These are phyloP conservation scores for Cardiocondyla obscurior DNA, from an alignment of 1,140 invertebrate species.

Conservation along the genomic window DNA sequence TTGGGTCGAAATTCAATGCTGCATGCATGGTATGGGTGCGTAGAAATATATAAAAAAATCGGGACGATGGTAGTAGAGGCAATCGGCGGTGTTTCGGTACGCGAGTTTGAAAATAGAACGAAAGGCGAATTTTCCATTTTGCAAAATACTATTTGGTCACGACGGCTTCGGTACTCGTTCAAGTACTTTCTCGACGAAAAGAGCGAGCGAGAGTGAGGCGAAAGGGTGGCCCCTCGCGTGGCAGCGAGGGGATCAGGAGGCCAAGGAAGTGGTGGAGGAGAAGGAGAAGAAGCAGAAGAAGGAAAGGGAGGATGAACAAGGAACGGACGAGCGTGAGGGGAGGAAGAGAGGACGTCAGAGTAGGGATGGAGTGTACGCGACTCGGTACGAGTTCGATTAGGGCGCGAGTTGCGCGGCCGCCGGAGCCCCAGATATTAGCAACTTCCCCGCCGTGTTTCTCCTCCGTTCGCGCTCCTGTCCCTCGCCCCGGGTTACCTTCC, in stretches of 20 bases:
- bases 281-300: constrained; percentile 33
- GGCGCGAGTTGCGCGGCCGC: constrained; percentile 79
- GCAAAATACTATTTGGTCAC: constrained; percentile 54
- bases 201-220: constrained; percentile 70
- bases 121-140: constrained; percentile 44
- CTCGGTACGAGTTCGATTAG: constrained; percentile 80
- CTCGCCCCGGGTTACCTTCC: neutral
- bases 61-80: neutral
- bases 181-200: constrained; percentile 61
- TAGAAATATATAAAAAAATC: neutral
- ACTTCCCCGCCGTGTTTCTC: constrained; percentile 51
- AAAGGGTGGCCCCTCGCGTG: constrained; percentile 63
- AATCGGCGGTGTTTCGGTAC: neutral
- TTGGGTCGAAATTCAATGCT: constrained; percentile 39
- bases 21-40: neutral
- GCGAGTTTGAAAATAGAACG: neutral
- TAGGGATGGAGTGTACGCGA: constrained; percentile 73
- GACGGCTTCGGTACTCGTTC: constrained; percentile 38
- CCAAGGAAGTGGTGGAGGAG: constrained; percentile 59
- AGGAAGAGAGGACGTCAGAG: constrained; percentile 44
- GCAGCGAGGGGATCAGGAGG: constrained; percentile 49
- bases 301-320: constrained; percentile 56
- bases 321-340: constrained; percentile 56
- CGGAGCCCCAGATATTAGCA: constrained; percentile 82
- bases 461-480: neutral